Base-by-base conservation (phyloP, 2,113 vertebrate genomes). In the Eublepharis macularius region DNA sequence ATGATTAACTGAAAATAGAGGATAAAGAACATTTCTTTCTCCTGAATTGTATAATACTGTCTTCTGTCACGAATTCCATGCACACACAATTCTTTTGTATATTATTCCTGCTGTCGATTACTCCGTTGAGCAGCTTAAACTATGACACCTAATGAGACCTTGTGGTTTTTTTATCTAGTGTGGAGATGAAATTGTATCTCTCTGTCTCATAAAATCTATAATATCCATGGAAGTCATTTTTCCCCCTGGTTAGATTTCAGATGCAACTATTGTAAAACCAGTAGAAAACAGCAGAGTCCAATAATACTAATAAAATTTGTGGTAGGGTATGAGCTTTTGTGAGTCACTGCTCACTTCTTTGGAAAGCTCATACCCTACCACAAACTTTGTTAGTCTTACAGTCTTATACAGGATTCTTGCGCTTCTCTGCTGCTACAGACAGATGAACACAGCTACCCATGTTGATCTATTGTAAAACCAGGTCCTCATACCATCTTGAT, bases 391-490 rank as follows among this genome's bases (percentile, higher is more conserved):
- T n/a, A n/a, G n/a, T n/a, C n/a, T n/a, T n/a, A n/a, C n/a, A n/a
- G n/a, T n/a, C n/a, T n/a, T n/a, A n/a, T n/a, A n/a, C n/a, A n/a
- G n/a, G n/a, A n/a, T n/a, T n/a, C n/a, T n/a, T n/a, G n/a, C n/a
- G n/a, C n/a, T n/a, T n/a, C n/a, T n/a, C n/a, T n/a, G n/a, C n/a
- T n/a, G n/a, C n/a, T n/a, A n/a, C n/a, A n/a, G n/a, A n/a, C n/a
- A n/a, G n/a, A n/a, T n/a, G n/a, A n/a, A n/a, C n/a, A n/a, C n/a
- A n/a, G n/a, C n/a, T n/a, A n/a, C n/a, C n/a, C n/a, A n/a, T n/a
- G n/a, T n/a, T n/a, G n/a, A n/a, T n/a, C 66, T 75, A 77, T 69
- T 91, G 74, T 87, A 84, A 7, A 63, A 91, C 90, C 76, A 92
- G 87, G 72, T 76, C 79, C 60, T 83, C 78, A 8, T 7, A 29